Conservation (phyloP, 2,797 vertebrate genomes). For the Chrosomus eos region DNA sequence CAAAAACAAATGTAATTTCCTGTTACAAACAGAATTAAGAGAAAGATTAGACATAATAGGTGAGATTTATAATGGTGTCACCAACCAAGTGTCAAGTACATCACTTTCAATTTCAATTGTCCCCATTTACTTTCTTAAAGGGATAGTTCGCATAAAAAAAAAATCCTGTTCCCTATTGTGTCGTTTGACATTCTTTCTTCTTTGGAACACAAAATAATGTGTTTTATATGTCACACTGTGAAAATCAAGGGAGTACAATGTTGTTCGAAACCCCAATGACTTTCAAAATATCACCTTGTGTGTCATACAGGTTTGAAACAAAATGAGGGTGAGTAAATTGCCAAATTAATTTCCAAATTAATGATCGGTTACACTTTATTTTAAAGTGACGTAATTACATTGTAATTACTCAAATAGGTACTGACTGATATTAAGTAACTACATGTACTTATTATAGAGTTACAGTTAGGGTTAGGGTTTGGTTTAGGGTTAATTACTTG, state of each 20-base stretch:
- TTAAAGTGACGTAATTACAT: no score
- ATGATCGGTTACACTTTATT: no score
- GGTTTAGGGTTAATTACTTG: no score
- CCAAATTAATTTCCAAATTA: background rate
- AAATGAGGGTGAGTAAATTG: background rate
- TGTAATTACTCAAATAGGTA: no score
- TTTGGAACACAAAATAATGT: background rate
- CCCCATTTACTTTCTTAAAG: background rate
- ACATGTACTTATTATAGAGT: no score
- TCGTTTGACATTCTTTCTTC: background rate
- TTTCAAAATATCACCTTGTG: no score
- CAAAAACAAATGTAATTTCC: background rate
- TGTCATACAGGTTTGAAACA: background rate
- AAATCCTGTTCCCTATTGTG: background rate
- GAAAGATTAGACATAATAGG: background rate
- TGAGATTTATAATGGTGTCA: background rate
- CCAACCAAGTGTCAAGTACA: background rate
- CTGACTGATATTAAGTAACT: no score
- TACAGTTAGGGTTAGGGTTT: no score
- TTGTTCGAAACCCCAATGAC: background rate
- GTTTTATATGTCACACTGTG: background rate
- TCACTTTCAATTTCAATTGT: background rate
- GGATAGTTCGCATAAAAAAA: background rate
- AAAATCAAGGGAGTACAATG: background rate
- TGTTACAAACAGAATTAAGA: background rate